Evolutionary conservation across 2,888 invertebrate species (phyloP).

Genomic region (Lithophane ornitopus): DNA sequence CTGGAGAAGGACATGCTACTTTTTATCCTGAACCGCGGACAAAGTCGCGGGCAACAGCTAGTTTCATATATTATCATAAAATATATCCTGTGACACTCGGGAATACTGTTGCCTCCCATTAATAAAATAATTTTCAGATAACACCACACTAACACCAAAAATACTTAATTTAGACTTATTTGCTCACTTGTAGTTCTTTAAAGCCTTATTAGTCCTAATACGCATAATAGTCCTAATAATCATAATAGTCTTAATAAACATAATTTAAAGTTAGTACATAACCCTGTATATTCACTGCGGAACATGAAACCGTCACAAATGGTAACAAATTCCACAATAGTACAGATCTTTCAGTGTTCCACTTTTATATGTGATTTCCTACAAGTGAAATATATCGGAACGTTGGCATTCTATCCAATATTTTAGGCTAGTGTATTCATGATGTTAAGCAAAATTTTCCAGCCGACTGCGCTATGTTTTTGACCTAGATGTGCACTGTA

Average conservation of each 20-base stretch:
- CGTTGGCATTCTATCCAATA: slow-evolving; percentile 14
- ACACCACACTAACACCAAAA: neutral
- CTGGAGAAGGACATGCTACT: too few relatives aligned
- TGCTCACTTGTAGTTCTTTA: neutral
- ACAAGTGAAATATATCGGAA: slow-evolving; percentile 28
- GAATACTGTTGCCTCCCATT: too few relatives aligned
- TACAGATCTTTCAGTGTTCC: slow-evolving; percentile 1
- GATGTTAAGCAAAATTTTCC: slow-evolving; percentile 29
- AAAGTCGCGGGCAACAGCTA: too few relatives aligned
- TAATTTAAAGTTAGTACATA: too few relatives aligned
- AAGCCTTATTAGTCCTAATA: neutral
- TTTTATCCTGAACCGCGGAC: too few relatives aligned
- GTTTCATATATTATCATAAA: too few relatives aligned
- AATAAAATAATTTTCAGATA: neutral
- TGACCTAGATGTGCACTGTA: slow-evolving; percentile 54
- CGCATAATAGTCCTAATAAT: neutral
- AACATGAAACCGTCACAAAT: neutral
- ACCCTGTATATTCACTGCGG: neutral
- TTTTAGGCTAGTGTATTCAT: slow-evolving; percentile 16
- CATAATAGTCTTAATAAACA: neutral
- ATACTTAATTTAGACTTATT: neutral
- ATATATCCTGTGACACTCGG: neutral
- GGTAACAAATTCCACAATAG: neutral
- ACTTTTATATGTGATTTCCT: slow-evolving; percentile 5
- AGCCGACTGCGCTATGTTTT: slow-evolving; percentile 39